Conservation (phyloP, 2,113 vertebrate genomes). For the Entosphenus tridentatus region DNA sequence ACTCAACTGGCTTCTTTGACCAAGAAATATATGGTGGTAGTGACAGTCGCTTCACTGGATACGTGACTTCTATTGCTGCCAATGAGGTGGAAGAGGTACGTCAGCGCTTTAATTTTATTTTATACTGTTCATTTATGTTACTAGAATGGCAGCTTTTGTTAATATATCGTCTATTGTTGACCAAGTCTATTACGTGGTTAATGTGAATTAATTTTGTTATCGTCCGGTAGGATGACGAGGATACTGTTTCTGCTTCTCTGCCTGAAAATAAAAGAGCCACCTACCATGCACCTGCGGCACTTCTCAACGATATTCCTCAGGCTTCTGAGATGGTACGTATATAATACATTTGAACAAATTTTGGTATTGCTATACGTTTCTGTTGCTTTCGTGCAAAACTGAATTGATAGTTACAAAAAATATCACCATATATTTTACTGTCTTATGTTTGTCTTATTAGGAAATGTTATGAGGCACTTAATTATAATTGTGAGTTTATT, state of each 20-base stretch:
- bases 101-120: slow-evolving; percentile 9
- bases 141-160: not conserved
- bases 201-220: not conserved
- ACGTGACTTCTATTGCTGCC: slow-evolving; percentile 89
- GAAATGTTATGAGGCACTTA: too few relatives aligned
- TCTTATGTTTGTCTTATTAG: too few relatives aligned
- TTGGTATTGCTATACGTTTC: too few relatives aligned
- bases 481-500: too few relatives aligned
- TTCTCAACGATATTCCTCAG: slow-evolving; percentile 89
- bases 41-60: slow-evolving; percentile 85
- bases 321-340: slow-evolving; percentile 62
- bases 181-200: too few relatives aligned
- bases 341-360: not conserved
- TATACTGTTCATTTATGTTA: too few relatives aligned
- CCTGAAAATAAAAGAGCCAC: slow-evolving; percentile 89
- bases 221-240: slow-evolving; percentile 60
- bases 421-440: too few relatives aligned
- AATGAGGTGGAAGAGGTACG: slow-evolving; percentile 91
- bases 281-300: slow-evolving; percentile 81
- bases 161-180: not conserved
- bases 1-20: slow-evolving; percentile 84
- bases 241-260: slow-evolving; percentile 66
- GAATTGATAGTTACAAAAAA: too few relatives aligned
- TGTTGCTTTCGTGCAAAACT: too few relatives aligned
- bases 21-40: slow-evolving; percentile 94